These are phyloP conservation scores for Caenorhabditis wallacei DNA, from an alignment of 2,888 invertebrate genomes.

Conservation along the genomic window DNA sequence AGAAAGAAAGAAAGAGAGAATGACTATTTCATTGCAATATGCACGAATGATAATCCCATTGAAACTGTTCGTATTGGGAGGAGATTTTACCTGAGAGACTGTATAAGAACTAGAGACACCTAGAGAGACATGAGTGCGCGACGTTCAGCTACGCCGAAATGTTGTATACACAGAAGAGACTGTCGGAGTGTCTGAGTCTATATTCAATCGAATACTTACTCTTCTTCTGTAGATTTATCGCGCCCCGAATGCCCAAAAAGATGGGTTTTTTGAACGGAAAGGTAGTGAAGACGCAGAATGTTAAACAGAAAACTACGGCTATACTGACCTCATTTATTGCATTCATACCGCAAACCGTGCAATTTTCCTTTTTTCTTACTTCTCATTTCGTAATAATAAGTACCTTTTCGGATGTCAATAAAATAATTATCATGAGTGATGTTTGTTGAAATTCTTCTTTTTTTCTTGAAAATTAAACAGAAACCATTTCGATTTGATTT, in stretches of 20 bases:
- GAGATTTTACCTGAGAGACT: background rate
- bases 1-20: constrained; percentile 22
- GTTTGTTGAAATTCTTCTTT: background rate
- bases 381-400: constrained; percentile 33
- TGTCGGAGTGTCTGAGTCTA: constrained; percentile 40
- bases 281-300: constrained; percentile 43
- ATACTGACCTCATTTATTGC: constrained; percentile 62
- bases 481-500: background rate
- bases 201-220: constrained; percentile 23
- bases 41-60: constrained; percentile 42
- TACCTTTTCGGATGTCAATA: constrained; percentile 1
- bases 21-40: constrained; percentile 37
- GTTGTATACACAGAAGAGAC: constrained; percentile 53
- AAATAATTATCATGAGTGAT: background rate
- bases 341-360: constrained; percentile 60
- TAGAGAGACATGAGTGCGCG: constrained; percentile 24
- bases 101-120: constrained; percentile 5
- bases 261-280: constrained; percentile 18
- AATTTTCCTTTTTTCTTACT: constrained; percentile 28
- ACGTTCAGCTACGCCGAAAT: constrained; percentile 56
- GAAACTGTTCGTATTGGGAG: constrained; percentile 32
- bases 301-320: constrained; percentile 36
- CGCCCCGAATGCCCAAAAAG: constrained; percentile 43
- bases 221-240: constrained; percentile 56
- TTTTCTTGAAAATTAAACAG: background rate